These are phyloP conservation scores for Callipepla californica DNA, from an alignment of 2,113 vertebrate genomes.

Conservation along the genomic window DNA sequence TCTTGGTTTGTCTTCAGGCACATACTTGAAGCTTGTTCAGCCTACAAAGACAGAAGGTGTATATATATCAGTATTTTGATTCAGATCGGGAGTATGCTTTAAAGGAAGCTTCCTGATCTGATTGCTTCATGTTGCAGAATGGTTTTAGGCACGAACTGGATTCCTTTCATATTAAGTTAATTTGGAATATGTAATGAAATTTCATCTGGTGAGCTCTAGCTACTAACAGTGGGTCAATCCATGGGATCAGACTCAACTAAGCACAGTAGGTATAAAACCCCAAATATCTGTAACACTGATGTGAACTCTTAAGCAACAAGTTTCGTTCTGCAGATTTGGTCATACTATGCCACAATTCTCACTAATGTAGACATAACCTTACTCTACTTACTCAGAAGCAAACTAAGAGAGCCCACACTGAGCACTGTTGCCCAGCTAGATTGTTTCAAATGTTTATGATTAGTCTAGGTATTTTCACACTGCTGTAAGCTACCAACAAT, in stretches of 20 bases:
- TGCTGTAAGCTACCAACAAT: not conserved
- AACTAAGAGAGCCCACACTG: not conserved
- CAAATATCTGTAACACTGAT: not conserved
- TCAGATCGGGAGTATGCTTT: not conserved
- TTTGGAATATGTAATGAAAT: not conserved
- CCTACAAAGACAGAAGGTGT: not conserved
- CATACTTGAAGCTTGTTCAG: not conserved
- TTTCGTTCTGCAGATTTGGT: not conserved
- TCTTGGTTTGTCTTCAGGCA: not conserved
- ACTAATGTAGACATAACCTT: not conserved
- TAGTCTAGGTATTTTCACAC: not conserved
- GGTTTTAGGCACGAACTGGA: not conserved
- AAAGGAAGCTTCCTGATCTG: not conserved
- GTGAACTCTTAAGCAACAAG: not conserved
- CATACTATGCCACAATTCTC: not conserved
- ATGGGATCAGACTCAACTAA: not conserved
- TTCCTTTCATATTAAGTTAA: not conserved
- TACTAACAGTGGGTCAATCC: not conserved
- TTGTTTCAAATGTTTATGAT: constrained; percentile 11
- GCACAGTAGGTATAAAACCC: not conserved
- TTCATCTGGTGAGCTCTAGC: not conserved
- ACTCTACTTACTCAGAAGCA: not conserved
- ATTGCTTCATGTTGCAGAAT: not conserved
- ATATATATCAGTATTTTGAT: not conserved
- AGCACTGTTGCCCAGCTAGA: not conserved